A percentile compares a stretch with the other conserved stretches of the same genome.
Evolutionary conservation across 2,888 invertebrate genomes (phyloP).

Genomic region (Tribolium freemani): DNA sequence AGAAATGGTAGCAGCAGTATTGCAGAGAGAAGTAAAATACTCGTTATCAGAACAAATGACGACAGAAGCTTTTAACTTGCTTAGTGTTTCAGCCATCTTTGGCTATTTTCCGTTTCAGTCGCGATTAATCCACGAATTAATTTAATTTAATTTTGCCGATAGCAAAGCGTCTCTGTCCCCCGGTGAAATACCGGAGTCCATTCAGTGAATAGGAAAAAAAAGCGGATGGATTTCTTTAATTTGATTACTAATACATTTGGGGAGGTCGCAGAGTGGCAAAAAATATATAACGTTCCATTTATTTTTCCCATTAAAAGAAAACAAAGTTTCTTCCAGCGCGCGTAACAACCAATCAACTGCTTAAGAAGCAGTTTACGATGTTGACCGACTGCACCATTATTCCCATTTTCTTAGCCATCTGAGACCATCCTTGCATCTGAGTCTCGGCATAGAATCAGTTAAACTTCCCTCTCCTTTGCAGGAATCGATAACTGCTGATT

Average conservation of each 20-base stretch:
- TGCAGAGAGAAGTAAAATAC: not conserved
- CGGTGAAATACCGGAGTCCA: not conserved
- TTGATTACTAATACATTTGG: conserved; percentile 28
- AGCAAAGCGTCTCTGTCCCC: not conserved
- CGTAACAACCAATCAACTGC: conserved; percentile 51
- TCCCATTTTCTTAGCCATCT: conserved; percentile 53
- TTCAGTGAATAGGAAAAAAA: conserved; percentile 10
- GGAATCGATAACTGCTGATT: conserved; percentile 53
- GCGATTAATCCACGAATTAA: conserved; percentile 23
- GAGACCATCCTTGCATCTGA: conserved; percentile 51
- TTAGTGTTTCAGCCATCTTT: not conserved
- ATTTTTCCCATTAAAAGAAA: conserved; percentile 43
- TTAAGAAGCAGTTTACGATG: conserved; percentile 51
- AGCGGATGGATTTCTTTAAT: conserved; percentile 23
- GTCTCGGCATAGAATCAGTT: conserved; percentile 32
- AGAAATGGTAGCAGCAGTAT: not conserved
- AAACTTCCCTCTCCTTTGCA: not conserved
- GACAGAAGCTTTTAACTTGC: conserved; percentile 14
- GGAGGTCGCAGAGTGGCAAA: not conserved
- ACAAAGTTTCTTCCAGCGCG: conserved; percentile 45
- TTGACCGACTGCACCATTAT: conserved; percentile 52
- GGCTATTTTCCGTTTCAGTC: conserved; percentile 13
- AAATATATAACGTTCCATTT: conserved; percentile 32
- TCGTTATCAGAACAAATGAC: not conserved
- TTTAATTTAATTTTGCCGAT: conserved; percentile 16